Percentiles rank a stretch among this genome's conserved stretches.
Conservation (phyloP, 2,797 vertebrate species). For the Buphagus erythrorhynchus region DNA sequence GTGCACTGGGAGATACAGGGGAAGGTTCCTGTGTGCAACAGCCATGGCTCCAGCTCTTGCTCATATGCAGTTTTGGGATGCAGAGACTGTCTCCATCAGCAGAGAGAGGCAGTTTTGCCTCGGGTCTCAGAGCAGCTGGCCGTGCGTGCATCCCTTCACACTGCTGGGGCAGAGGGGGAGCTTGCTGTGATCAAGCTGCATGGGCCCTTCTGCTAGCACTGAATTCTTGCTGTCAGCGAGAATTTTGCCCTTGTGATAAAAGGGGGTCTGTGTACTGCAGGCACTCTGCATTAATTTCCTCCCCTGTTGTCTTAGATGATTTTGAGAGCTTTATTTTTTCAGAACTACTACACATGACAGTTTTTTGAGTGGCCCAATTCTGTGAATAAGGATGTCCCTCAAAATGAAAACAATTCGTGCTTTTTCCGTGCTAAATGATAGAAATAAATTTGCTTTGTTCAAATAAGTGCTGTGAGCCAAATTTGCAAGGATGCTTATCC, state of each 20-base stretch:
- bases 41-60: neutral
- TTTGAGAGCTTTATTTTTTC: neutral
- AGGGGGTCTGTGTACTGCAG: neutral
- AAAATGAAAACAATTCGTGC: neutral
- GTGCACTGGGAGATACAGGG: neutral
- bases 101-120: neutral
- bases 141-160: neutral
- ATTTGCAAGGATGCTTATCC: conserved; percentile 59
- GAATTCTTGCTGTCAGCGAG: neutral
- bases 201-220: neutral
- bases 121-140: neutral
- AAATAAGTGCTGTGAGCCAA: conserved; percentile 24
- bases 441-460: conserved; percentile 64
- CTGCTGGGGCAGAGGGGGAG: neutral
- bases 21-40: neutral
- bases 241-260: conserved; percentile 9
- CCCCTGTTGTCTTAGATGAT: neutral
- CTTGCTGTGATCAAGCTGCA: neutral
- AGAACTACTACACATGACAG: neutral
- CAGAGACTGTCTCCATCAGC: neutral
- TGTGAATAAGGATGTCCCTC: neutral
- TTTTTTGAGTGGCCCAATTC: neutral
- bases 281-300: conserved; percentile 1
- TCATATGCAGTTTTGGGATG: neutral
- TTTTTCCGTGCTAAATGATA: neutral